phyloP scores from a whole-genome alignment of 64 coral and sea anemone species.

The Pocillopora damicornis region DNA sequence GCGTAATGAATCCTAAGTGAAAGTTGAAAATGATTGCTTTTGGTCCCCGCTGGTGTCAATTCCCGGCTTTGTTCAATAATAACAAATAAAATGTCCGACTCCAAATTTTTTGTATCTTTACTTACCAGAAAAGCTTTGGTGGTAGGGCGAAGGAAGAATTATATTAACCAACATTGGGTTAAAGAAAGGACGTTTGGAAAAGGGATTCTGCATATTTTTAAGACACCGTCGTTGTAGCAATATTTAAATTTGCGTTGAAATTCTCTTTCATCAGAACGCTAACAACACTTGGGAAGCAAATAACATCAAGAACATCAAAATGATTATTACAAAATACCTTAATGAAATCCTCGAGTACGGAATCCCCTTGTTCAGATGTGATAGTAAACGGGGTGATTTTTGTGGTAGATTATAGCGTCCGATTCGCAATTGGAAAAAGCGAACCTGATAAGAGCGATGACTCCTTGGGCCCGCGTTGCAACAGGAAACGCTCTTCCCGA shows the following conservation, averaged over 20 bases:
- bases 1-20: background rate
- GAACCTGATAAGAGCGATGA: background rate
- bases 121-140: background rate
- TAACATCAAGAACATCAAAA: slow-evolving; percentile 1
- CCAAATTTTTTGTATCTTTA: background rate
- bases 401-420: too few relatives aligned
- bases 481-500: background rate
- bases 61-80: slow-evolving; percentile 3
- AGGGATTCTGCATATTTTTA: background rate
- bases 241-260: background rate
- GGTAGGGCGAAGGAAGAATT: background rate
- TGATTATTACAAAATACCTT: background rate
- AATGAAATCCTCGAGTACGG: background rate
- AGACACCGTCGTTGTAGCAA: background rate
- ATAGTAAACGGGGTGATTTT: background rate
- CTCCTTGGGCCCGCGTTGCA: background rate
- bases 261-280: background rate
- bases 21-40: slow-evolving; percentile 5
- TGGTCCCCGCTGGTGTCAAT: background rate
- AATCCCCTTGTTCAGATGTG: background rate
- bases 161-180: background rate
- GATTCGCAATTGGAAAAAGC: background rate
- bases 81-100: background rate
- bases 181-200: background rate
- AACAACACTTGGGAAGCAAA: background rate